Evolutionary conservation across 1,140 invertebrate species (phyloP).

Genomic region (Cydia amplana): DNA sequence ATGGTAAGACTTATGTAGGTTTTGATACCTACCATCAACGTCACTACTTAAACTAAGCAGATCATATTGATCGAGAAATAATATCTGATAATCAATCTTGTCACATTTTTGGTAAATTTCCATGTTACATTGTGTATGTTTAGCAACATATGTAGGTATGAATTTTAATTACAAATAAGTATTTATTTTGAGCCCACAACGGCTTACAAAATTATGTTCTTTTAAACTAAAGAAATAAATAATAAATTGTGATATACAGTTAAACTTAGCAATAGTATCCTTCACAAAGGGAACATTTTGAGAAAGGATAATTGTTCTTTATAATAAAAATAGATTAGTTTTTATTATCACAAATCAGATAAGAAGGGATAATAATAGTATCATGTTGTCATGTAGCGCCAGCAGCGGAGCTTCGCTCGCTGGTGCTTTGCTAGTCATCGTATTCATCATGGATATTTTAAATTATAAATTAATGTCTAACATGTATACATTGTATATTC

Average conservation of each 20-base stretch:
- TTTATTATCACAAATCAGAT: slow-evolving; percentile 67
- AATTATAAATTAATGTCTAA: slow-evolving; percentile 57
- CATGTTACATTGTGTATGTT: not conserved
- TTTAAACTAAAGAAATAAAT: slow-evolving; percentile 51
- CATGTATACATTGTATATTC: slow-evolving; percentile 47
- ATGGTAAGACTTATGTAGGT: slow-evolving; percentile 50
- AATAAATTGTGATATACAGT: slow-evolving; percentile 56
- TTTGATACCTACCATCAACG: slow-evolving; percentile 36
- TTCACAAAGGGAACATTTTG: slow-evolving; percentile 45
- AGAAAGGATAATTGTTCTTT: slow-evolving; percentile 50
- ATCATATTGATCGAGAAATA: not conserved
- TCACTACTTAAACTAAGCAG: slow-evolving; percentile 61
- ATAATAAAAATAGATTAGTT: slow-evolving; percentile 55
- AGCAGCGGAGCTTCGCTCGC: slow-evolving; percentile 46
- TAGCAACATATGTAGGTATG: slow-evolving; percentile 35
- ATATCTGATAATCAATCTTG: not conserved
- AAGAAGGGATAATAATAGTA: slow-evolving; percentile 49
- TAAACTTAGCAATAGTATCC: slow-evolving; percentile 43
- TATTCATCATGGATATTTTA: slow-evolving; percentile 37
- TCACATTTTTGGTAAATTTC: not conserved
- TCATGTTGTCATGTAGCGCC: slow-evolving; percentile 60
- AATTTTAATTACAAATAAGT: slow-evolving; percentile 35
- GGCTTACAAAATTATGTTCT: slow-evolving; percentile 43
- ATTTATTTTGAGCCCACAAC: slow-evolving; percentile 58
- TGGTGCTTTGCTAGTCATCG: slow-evolving; percentile 48